Evolutionary conservation across 2,113 vertebrate species (phyloP).

Genomic region (Istiophorus platypterus): DNA sequence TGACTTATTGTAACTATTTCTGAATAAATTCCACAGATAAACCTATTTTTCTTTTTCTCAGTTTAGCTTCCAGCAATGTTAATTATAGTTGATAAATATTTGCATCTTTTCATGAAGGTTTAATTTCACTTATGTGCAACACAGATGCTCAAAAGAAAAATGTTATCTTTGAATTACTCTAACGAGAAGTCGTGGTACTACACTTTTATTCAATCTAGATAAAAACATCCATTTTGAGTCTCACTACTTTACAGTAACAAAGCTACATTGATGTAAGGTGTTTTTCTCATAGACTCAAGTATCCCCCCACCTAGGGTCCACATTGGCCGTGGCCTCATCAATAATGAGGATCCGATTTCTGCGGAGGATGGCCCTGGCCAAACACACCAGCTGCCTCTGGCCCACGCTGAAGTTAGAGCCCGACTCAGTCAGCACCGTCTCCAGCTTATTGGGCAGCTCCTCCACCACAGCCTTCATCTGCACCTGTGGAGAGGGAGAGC

Average conservation of each 20-base stretch:
- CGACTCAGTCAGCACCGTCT: constrained; percentile 93
- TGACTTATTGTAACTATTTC: neutral
- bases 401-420: constrained; percentile 98
- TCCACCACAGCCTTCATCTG: constrained; percentile 93
- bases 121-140: too few relatives aligned
- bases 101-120: neutral
- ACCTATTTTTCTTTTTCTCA: neutral
- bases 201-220: neutral
- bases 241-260: neutral
- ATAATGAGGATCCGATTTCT: constrained; percentile 95
- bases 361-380: constrained; percentile 94
- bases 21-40: neutral
- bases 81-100: neutral
- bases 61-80: neutral
- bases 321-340: constrained; percentile 97
- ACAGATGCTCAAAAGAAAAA: neutral
- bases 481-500: constrained; percentile 87
- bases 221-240: neutral
- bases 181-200: neutral
- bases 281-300: neutral
- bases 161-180: neutral
- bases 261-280: neutral
- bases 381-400: constrained; percentile 94
- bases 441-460: constrained; percentile 93
- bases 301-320: constrained; percentile 87